Conservation (phyloP, 1,140 invertebrate species). For the Cyphomyrmex costatus region DNA sequence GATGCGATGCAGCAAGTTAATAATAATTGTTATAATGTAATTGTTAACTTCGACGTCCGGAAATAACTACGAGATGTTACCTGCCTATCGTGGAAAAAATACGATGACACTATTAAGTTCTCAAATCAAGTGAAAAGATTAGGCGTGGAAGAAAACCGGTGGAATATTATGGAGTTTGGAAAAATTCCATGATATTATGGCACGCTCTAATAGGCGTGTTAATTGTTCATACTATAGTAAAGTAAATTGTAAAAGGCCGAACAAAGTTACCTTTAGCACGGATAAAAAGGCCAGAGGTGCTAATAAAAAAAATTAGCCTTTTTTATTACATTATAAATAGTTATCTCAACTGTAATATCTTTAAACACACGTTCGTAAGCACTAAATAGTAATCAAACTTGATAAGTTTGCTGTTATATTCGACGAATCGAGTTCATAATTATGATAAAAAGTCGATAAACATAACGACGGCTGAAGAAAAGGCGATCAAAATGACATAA, state of each 20-base stretch:
- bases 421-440: not conserved
- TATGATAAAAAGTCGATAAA: not conserved
- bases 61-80: not conserved
- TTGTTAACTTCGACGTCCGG: not conserved
- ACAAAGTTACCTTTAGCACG: not conserved
- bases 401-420: not conserved
- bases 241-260: not conserved
- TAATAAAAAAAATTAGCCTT: conserved; percentile 16
- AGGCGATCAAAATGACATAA: not conserved
- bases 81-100: not conserved
- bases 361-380: not conserved
- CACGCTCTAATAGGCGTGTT: conserved; percentile 23
- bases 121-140: conserved; percentile 17
- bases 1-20: not conserved
- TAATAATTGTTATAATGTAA: conserved; percentile 24
- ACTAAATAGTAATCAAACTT: not conserved
- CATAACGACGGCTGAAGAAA: not conserved
- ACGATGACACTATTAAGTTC: not conserved
- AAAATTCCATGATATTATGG: conserved; percentile 25
- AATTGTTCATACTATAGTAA: not conserved
- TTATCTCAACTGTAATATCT: not conserved
- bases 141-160: conserved; percentile 16
- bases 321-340: conserved; percentile 1
- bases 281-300: not conserved
- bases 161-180: conserved; percentile 23